Conservation (phyloP, 2,113 vertebrate species). For the Callithrix jacchus region DNA sequence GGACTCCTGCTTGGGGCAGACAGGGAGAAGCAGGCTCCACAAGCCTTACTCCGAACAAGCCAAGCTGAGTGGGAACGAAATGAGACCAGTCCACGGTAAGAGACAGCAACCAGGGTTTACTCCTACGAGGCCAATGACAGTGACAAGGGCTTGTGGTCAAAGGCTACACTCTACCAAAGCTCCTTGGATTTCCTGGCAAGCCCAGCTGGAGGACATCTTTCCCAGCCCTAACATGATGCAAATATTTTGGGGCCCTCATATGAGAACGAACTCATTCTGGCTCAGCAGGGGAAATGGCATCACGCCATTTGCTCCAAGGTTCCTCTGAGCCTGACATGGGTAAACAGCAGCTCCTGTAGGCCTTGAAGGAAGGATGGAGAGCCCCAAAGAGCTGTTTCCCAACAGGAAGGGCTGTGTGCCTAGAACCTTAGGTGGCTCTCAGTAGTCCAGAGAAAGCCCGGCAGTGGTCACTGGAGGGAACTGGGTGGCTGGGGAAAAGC, state of each 20-base stretch:
- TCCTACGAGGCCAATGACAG: neutral
- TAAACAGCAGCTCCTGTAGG: neutral
- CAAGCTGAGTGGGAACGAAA: neutral
- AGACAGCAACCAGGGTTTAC: neutral
- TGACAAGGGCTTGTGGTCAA: neutral
- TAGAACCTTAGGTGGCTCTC: neutral
- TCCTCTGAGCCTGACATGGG: neutral
- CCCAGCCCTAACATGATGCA: neutral
- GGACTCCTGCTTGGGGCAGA: neutral
- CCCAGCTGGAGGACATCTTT: neutral
- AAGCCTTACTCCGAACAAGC: neutral
- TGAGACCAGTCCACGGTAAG: fast-evolving
- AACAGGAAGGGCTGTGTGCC: no score
- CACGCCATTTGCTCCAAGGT: neutral
- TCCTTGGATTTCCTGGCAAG: neutral
- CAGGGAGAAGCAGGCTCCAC: neutral
- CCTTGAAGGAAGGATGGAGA: neutral
- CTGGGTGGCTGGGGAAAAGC: neutral
- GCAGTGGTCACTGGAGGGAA: neutral
- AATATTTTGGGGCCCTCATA: neutral
- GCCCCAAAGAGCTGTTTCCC: neutral
- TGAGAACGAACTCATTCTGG: neutral
- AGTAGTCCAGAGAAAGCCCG: neutral
- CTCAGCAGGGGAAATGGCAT: neutral
- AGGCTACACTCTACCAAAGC: neutral